phyloP scores from a whole-genome alignment of 1,140 invertebrate genomes.

The Hypsibius dujardini region DNA sequence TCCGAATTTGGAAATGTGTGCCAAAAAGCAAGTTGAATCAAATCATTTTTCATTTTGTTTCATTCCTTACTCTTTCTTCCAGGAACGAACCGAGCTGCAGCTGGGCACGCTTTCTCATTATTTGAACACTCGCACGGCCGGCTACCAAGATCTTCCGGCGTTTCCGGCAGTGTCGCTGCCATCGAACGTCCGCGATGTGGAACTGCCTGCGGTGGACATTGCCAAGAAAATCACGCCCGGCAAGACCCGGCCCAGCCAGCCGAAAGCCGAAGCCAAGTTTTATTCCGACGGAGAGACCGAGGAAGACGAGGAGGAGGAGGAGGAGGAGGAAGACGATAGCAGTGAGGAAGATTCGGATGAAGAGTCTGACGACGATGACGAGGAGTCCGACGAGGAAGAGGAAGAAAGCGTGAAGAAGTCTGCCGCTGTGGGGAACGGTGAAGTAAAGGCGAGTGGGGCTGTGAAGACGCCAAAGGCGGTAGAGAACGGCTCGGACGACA shows the following conservation, averaged over 20 bases:
- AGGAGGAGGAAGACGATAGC: constrained; percentile 21
- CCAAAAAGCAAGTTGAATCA: too few relatives aligned
- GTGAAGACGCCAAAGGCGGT: too few relatives aligned
- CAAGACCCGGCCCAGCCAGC: constrained; percentile 21
- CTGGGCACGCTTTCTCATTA: constrained; percentile 88
- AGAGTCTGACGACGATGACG: constrained; percentile 21
- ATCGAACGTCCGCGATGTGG: constrained; percentile 55
- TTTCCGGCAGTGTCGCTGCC: constrained; percentile 63
- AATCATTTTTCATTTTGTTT: too few relatives aligned
- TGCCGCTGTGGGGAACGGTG: too few relatives aligned
- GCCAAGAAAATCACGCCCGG: constrained; percentile 21
- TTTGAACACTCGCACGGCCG: constrained; percentile 59
- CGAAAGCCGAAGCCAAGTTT: constrained; percentile 1
- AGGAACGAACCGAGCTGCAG: constrained; percentile 67
- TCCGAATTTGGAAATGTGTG: too few relatives aligned
- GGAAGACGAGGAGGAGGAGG: constrained; percentile 22
- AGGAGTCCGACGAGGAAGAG: constrained; percentile 26
- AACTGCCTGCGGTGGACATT: constrained; percentile 32
- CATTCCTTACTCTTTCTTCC: too few relatives aligned
- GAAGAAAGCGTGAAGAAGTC: constrained; percentile 16
- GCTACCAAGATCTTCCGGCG: constrained; percentile 68
- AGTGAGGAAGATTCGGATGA: constrained; percentile 21
- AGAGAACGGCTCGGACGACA: constrained; percentile 12
- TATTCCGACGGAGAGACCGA: constrained; percentile 21
- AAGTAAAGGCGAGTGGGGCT: too few relatives aligned